phyloP scores from a whole-genome alignment of 2,113 vertebrate species.

The Mus spicilegus region DNA sequence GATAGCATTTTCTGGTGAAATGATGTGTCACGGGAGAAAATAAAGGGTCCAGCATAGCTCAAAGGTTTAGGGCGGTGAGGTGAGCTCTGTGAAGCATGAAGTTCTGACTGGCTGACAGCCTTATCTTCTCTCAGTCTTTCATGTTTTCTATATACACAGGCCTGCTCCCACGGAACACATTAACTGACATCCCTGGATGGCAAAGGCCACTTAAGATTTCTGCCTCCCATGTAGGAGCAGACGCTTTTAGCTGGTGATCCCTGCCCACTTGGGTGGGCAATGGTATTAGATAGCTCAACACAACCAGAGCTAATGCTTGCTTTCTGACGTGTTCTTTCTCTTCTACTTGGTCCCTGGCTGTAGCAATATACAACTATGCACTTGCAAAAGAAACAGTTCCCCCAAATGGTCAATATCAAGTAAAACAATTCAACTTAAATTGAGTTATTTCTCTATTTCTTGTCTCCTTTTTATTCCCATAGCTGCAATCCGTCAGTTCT shows the following conservation, averaged over 20 bases:
- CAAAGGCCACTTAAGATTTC: not conserved
- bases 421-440: not conserved
- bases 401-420: not conserved
- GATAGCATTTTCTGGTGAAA: not conserved
- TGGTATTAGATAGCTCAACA: not conserved
- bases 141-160: not conserved
- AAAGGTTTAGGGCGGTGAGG: not conserved
- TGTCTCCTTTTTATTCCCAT: not conserved
- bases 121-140: not conserved
- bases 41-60: not conserved
- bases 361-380: not conserved
- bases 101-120: not conserved
- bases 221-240: not conserved
- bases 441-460: slow-evolving; percentile 22
- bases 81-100: not conserved
- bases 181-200: too few species aligned
- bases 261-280: not conserved
- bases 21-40: not conserved
- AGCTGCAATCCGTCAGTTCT: not conserved
- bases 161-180: not conserved
- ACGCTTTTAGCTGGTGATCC: not conserved
- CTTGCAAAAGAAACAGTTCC: not conserved
- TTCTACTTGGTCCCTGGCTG: not conserved
- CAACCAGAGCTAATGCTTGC: not conserved
- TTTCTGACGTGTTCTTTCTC: not conserved